Evolutionary conservation across 2,113 vertebrate species (phyloP).

Genomic region (Siniperca knerii): DNA sequence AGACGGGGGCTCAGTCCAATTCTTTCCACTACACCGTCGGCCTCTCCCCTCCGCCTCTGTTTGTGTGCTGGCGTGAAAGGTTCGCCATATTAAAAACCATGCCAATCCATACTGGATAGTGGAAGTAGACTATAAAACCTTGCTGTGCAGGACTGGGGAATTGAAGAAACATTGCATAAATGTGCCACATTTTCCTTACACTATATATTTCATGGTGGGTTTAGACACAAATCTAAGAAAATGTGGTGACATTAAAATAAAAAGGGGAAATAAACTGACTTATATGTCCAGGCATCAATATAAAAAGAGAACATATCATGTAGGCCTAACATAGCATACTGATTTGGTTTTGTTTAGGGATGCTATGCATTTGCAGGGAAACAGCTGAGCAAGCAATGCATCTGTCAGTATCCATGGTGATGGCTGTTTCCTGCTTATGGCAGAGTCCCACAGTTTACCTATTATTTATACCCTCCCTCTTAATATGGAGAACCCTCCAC

Average conservation of each 20-base stretch:
- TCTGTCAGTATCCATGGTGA: slow-evolving; percentile 54
- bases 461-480: slow-evolving; percentile 22
- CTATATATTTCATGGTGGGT: not conserved
- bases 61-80: slow-evolving; percentile 17
- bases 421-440: slow-evolving; percentile 8
- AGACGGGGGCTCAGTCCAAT: slow-evolving; percentile 26
- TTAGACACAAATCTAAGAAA: not conserved
- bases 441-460: slow-evolving; percentile 14
- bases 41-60: slow-evolving; percentile 4
- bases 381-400: slow-evolving; percentile 52
- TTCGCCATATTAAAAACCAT: slow-evolving; percentile 33
- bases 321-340: not conserved
- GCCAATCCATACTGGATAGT: not conserved
- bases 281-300: not conserved
- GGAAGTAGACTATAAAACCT: not conserved
- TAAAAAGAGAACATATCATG: not conserved
- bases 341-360: slow-evolving; percentile 5
- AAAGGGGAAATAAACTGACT: not conserved
- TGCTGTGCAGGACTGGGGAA: not conserved
- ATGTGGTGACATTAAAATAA: not conserved
- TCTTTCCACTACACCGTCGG: slow-evolving; percentile 40
- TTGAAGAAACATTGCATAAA: not conserved
- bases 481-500: slow-evolving; percentile 12
- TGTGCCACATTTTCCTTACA: not conserved
- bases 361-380: not conserved